Percentiles rank a stretch among this genome's conserved stretches.
Evolutionary conservation across 2,113 vertebrate species (phyloP).

Genomic region (Nestor notabilis): DNA sequence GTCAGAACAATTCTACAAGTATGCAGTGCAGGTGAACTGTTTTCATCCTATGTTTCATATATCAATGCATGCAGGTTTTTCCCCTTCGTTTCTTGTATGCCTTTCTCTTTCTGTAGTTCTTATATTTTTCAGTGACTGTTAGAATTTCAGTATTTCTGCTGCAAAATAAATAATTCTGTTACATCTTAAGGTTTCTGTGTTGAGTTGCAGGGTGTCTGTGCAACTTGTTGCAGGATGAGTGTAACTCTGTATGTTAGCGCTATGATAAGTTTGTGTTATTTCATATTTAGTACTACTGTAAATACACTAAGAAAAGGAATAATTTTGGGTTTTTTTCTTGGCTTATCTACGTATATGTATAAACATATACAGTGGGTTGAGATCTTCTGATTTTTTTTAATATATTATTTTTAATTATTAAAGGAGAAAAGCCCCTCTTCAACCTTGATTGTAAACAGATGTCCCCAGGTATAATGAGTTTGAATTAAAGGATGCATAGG

Average conservation of each 20-base stretch:
- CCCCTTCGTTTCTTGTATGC: background rate
- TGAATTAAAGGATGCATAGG: background rate
- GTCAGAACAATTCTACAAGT: conserved; percentile 90
- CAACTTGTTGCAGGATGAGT: background rate
- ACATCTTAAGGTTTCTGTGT: background rate
- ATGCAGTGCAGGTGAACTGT: conserved; percentile 86
- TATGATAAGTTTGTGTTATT: background rate
- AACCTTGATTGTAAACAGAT: background rate
- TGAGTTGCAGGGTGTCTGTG: accelerated
- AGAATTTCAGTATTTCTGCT: background rate
- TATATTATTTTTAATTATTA: background rate
- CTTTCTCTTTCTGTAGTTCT: background rate
- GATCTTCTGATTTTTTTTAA: background rate
- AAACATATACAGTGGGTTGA: background rate
- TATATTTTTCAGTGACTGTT: accelerated
- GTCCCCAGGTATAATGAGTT: background rate
- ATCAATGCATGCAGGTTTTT: accelerated
- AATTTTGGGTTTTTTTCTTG: background rate
- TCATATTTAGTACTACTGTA: background rate
- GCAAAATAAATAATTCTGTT: background rate
- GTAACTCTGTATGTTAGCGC: background rate
- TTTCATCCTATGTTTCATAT: background rate
- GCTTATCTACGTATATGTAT: background rate
- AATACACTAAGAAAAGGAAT: background rate
- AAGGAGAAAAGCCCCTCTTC: background rate